phyloP scores from a whole-genome alignment of 2,113 vertebrate genomes.

The Saimiri boliviensis region DNA sequence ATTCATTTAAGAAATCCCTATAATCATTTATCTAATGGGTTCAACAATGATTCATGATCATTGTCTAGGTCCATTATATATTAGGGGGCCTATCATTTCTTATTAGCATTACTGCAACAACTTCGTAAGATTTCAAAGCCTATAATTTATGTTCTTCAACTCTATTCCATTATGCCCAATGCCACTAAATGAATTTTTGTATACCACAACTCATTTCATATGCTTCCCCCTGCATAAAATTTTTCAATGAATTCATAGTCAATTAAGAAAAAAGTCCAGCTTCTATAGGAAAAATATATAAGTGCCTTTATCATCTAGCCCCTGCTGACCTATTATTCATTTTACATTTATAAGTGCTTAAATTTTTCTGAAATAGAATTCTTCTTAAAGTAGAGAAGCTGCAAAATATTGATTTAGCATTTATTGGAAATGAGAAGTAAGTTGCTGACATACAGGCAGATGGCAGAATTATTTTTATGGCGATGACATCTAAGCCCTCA shows the following conservation, averaged over 20 bases:
- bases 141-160: neutral
- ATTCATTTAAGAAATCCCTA: neutral
- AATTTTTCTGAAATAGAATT: neutral
- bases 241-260: neutral
- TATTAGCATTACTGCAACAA: neutral
- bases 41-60: neutral
- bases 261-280: conserved; percentile 4
- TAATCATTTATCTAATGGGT: neutral
- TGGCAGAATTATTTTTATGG: neutral
- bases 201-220: neutral
- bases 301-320: neutral
- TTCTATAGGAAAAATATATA: neutral
- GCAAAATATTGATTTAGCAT: neutral
- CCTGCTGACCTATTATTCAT: neutral
- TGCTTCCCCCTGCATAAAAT: neutral
- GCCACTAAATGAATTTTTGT: neutral
- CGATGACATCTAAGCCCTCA: neutral
- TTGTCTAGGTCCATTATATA: neutral
- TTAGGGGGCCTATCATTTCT: neutral
- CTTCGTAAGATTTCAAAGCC: neutral
- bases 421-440: neutral
- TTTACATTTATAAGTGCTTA: neutral
- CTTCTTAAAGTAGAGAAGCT: neutral
- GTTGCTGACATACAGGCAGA: neutral
- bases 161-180: neutral